Base-by-base conservation (phyloP, 2,888 invertebrate genomes). In the Hirtodrosophila trivittata region DNA sequence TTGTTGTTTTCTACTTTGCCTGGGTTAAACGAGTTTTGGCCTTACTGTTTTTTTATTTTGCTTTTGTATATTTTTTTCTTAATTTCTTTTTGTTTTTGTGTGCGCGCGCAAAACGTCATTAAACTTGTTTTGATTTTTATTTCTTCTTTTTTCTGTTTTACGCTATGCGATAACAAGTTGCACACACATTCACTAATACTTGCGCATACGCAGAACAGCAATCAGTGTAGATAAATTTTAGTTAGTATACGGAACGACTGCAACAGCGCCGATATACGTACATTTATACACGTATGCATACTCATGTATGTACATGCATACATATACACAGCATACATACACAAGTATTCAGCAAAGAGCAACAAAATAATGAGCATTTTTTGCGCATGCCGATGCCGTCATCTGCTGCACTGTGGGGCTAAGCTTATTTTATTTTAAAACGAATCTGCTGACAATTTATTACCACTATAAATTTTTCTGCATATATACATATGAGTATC, bases 31-130 rank as follows among this genome's bases (percentile, higher is more conserved):
- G 50, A 55, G 71, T 71, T 71, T 69, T 47, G 9, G 25, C 12
- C 26, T 43, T 35, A 35, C 35, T 35, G 12, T 49, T 52, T 45
- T 26, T 50, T 55, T 56, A 57, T 63, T 54, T 47, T 72, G 52
- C 21, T 54, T 55, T 38, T 57, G 60, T 58, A 42, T 28, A 30
- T 50, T 47, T 64, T 62, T 59, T 57, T 42, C 25, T 14, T 56
- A 33, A 60, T 58, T 49, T 65, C 62, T 57, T 62, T 49, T 51
- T 56, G 16, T 71, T 57, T 54, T 52, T 57, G 51, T 56, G 46
- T 68, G 82, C 77, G 87, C 87, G 83, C 72, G 78, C 76, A 83
- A 85, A 82, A 82, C 87, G 88, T 87, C 87, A 87, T 76, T 83
- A 87, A 87, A 88, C 87, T 83, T 78, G 88, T 88, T 87, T 87